These are phyloP conservation scores for Carterocephalus palaemon DNA, from an alignment of 2,888 invertebrate genomes.

Conservation along the genomic window DNA sequence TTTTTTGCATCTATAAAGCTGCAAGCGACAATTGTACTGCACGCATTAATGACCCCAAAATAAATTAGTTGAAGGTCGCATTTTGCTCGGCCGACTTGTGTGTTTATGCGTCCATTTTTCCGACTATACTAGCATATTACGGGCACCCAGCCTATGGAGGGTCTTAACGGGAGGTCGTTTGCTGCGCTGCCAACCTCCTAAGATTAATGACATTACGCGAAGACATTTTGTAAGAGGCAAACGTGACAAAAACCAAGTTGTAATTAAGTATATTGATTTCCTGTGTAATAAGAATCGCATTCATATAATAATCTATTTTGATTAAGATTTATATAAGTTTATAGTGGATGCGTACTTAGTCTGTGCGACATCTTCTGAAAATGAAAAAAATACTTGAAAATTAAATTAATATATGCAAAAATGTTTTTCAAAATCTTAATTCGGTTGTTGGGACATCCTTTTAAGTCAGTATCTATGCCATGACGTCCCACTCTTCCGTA, in stretches of 20 bases:
- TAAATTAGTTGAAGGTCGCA: slow-evolving; percentile 65
- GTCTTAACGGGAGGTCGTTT: slow-evolving; percentile 76
- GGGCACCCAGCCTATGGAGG: slow-evolving; percentile 66
- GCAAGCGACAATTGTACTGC: slow-evolving; percentile 43
- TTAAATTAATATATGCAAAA: too few relatives aligned
- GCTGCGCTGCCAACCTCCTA: slow-evolving; percentile 71
- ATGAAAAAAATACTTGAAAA: too few relatives aligned
- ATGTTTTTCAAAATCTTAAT: too few relatives aligned
- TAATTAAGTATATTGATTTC: slow-evolving; percentile 24
- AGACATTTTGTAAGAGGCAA: slow-evolving; percentile 69
- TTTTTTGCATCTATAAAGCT: slow-evolving; percentile 55
- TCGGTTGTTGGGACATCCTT: too few relatives aligned
- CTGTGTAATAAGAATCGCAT: slow-evolving; percentile 2
- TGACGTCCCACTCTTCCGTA: too few relatives aligned
- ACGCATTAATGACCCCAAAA: slow-evolving; percentile 66
- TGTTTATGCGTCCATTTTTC: slow-evolving; percentile 62
- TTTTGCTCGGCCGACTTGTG: slow-evolving; percentile 56
- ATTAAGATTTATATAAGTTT: too few relatives aligned
- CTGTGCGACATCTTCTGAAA: too few relatives aligned
- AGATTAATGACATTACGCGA: slow-evolving; percentile 75
- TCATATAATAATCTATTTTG: not conserved
- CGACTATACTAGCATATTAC: slow-evolving; percentile 65
- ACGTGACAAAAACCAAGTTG: slow-evolving; percentile 58
- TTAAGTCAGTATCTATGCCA: too few relatives aligned
- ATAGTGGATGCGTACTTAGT: too few relatives aligned